These are phyloP conservation scores for Sorex araneus DNA, from an alignment of 2,113 vertebrate genomes.

Conservation along the genomic window DNA sequence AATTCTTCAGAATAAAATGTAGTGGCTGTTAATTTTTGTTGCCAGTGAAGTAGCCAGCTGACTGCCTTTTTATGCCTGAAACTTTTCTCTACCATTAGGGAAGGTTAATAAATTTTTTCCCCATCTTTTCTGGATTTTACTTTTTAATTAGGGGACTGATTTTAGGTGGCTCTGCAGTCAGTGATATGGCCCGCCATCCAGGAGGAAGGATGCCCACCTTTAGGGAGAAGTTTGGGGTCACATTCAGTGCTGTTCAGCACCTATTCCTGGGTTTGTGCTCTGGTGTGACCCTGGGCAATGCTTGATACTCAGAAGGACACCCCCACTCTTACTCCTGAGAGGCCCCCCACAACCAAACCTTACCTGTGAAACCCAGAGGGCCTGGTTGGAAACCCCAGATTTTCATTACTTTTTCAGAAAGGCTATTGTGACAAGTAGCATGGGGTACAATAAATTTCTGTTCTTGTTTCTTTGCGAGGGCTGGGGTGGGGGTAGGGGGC, in stretches of 20 bases:
- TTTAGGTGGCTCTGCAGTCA: not conserved
- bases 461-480: not conserved
- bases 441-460: not conserved
- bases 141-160: conserved; percentile 74
- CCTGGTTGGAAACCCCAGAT: not conserved
- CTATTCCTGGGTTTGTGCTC: too few relatives aligned
- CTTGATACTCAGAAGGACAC: not conserved
- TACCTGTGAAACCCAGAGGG: not conserved
- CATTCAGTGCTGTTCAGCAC: too few relatives aligned
- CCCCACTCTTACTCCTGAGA: not conserved
- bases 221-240: too few relatives aligned
- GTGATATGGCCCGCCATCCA: not conserved
- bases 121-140: conserved; percentile 70
- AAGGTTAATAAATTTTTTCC: conserved; percentile 68
- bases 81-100: conserved; percentile 74
- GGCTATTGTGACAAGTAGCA: not conserved
- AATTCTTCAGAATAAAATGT: conserved; percentile 83
- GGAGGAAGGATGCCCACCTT: too few relatives aligned
- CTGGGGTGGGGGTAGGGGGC: too few relatives aligned
- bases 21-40: conserved; percentile 79
- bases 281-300: too few relatives aligned
- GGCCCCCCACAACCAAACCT: not conserved
- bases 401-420: conserved; percentile 48
- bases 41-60: conserved; percentile 74
- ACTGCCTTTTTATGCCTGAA: conserved; percentile 74